Evolutionary conservation across 2,888 invertebrate genomes (phyloP).

Genomic region (Cryptophagus acutangulus): DNA sequence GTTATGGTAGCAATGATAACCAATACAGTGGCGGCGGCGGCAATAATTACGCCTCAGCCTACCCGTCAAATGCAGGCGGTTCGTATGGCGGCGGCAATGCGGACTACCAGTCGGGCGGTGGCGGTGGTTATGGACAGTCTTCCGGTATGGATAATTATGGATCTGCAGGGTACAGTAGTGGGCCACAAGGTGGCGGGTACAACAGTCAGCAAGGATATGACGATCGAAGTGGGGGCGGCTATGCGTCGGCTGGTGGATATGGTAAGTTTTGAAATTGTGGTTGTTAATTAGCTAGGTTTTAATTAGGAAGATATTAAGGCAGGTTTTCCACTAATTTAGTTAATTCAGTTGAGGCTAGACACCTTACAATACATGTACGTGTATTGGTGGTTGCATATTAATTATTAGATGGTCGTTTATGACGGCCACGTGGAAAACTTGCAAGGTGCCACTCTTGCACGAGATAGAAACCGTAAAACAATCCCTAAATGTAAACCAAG

Average conservation of each 20-base stretch:
- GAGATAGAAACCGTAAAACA: too few relatives aligned
- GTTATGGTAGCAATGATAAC: slow-evolving; percentile 18
- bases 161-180: slow-evolving; percentile 10
- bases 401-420: too few relatives aligned
- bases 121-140: slow-evolving; percentile 15
- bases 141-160: slow-evolving; percentile 11
- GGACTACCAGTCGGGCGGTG: slow-evolving; percentile 8
- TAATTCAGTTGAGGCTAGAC: too few relatives aligned
- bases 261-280: slow-evolving; percentile 29
- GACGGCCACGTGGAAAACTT: too few relatives aligned
- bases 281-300: too few relatives aligned
- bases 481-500: too few relatives aligned
- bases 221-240: slow-evolving; percentile 31
- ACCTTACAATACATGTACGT: too few relatives aligned
- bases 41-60: slow-evolving; percentile 23
- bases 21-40: slow-evolving; percentile 15
- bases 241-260: slow-evolving; percentile 29
- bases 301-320: too few relatives aligned
- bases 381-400: too few relatives aligned
- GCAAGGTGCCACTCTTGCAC: too few relatives aligned
- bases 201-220: slow-evolving; percentile 26
- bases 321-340: too few relatives aligned
- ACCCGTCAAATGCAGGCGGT: slow-evolving; percentile 21
- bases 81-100: slow-evolving; percentile 22
- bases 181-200: slow-evolving; percentile 20